phyloP scores from a whole-genome alignment of 2,113 vertebrate species.

The Brachypodius melanocephalos region DNA sequence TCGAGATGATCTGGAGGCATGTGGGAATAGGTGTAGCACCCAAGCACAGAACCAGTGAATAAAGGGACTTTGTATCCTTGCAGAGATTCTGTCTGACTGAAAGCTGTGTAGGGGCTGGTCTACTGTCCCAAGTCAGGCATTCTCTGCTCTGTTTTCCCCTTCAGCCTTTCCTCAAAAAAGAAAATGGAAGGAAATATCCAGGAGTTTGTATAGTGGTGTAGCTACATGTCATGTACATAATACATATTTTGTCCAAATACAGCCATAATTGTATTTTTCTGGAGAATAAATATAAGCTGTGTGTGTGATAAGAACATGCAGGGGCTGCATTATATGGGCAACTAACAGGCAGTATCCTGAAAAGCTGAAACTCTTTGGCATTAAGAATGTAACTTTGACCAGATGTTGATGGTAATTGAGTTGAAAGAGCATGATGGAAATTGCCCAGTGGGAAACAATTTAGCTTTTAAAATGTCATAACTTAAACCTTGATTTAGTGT shows the following conservation, averaged over 20 bases:
- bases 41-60: not conserved
- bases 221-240: not conserved
- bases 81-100: not conserved
- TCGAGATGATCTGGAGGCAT: not conserved
- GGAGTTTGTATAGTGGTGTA: not conserved
- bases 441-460: not conserved
- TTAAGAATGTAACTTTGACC: not conserved
- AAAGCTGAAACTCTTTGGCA: not conserved
- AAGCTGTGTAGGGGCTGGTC: not conserved
- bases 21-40: not conserved
- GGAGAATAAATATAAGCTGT: not conserved
- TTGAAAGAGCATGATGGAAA: not conserved
- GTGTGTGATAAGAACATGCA: not conserved
- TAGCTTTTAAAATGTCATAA: not conserved
- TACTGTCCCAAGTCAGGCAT: not conserved
- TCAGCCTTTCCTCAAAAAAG: not conserved
- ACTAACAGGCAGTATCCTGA: not conserved
- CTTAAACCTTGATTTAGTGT: not conserved
- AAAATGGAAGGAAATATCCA: not conserved
- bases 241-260: not conserved
- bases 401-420: not conserved
- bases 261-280: not conserved
- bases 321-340: not conserved
- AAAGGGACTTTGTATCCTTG: not conserved
- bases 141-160: not conserved